These are phyloP conservation scores for Amiota minor DNA, from an alignment of 2,888 invertebrate species.

Conservation along the genomic window DNA sequence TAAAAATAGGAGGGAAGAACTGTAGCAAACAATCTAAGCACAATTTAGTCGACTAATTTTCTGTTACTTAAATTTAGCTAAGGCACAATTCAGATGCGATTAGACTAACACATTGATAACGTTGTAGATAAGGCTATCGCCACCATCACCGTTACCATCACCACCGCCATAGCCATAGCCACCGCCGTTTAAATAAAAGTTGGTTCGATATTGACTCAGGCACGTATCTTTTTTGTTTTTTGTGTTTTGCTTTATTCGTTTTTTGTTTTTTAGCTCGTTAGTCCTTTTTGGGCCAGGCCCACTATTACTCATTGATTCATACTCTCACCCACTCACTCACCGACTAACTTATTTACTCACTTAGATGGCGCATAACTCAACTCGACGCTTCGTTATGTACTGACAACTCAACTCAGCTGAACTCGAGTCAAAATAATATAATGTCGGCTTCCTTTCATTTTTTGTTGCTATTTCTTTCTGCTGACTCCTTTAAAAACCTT, in stretches of 20 bases:
- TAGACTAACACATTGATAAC: background rate
- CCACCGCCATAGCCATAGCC: no score
- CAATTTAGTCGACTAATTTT: slow-evolving; percentile 12
- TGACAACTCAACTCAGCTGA: slow-evolving; percentile 5
- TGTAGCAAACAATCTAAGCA: no score
- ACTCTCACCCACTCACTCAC: background rate
- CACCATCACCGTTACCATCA: no score
- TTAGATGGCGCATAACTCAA: background rate
- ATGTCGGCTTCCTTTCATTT: background rate
- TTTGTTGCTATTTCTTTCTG: background rate
- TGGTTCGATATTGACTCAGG: slow-evolving; percentile 21
- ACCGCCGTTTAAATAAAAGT: background rate
- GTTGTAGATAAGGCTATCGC: no score
- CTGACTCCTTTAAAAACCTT: no score
- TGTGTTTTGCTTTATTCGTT: no score
- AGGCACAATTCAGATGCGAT: slow-evolving; percentile 20
- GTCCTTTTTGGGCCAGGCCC: background rate
- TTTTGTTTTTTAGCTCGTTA: slow-evolving; percentile 17
- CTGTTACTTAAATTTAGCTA: slow-evolving; percentile 17
- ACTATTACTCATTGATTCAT: background rate
- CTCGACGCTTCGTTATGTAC: background rate
- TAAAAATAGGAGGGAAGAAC: no score
- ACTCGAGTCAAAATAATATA: background rate
- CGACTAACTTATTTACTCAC: background rate
- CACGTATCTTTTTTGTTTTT: background rate